These are phyloP conservation scores for Gryon sp. DNA, from an alignment of 1,140 invertebrate species.

Conservation along the genomic window DNA sequence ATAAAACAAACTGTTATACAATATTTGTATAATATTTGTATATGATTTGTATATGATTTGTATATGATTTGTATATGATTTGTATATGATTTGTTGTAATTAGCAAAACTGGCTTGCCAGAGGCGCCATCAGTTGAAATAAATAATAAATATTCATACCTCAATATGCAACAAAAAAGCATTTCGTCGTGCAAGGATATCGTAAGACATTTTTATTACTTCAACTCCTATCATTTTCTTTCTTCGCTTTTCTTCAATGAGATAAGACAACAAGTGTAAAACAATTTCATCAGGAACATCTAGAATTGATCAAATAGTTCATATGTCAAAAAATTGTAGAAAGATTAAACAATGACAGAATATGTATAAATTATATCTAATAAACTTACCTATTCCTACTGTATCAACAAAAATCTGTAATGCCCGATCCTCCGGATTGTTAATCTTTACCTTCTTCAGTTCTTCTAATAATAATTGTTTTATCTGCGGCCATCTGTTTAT, in stretches of 20 bases:
- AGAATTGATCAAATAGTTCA: no score
- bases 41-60: no score
- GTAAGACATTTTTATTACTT: neutral
- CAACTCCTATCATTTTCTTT: no score
- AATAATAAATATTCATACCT: slow-evolving; percentile 10
- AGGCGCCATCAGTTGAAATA: no score
- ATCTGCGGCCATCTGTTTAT: slow-evolving; percentile 4
- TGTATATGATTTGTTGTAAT: no score
- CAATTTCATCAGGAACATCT: slow-evolving; percentile 17
- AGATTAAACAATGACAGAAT: no score
- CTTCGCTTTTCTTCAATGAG: slow-evolving; percentile 10
- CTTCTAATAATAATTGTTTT: neutral
- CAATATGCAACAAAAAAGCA: neutral
- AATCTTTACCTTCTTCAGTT: slow-evolving; percentile 5
- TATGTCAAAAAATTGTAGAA: neutral
- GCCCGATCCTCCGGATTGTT: slow-evolving; percentile 7
- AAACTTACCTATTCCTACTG: neutral
- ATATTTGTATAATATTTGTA: no score
- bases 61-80: no score
- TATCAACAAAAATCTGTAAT: slow-evolving; percentile 6
- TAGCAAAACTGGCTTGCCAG: no score
- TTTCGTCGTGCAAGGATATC: neutral
- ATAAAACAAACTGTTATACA: no score
- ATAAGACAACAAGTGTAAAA: slow-evolving; percentile 11
- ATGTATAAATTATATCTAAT: no score